Conservation (phyloP, 1,140 invertebrate genomes). For the Leptopilina clavipes region DNA sequence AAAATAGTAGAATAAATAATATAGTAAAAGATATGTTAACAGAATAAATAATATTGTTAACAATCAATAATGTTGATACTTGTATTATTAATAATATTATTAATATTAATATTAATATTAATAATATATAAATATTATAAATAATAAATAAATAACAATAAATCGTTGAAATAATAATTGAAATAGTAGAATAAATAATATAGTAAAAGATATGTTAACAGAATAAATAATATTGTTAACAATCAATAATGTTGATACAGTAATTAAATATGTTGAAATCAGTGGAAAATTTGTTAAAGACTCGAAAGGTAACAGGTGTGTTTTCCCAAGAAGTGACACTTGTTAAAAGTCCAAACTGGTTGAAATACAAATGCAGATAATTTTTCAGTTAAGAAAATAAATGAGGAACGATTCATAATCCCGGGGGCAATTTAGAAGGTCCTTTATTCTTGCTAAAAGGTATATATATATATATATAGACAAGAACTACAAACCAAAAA, state of each 20-base stretch:
- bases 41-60: too few species aligned
- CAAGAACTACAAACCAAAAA: conserved; percentile 2
- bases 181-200: too few species aligned
- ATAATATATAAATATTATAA: too few species aligned
- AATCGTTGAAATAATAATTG: too few species aligned
- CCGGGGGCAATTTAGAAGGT: background rate
- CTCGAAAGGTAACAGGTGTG: background rate
- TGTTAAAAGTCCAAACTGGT: conserved; percentile 1
- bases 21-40: too few species aligned
- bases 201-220: too few species aligned
- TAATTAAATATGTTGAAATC: background rate
- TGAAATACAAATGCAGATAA: background rate
- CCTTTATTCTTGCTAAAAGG: conserved; percentile 9
- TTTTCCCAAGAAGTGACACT: background rate
- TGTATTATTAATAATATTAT: too few species aligned
- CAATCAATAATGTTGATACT: too few species aligned
- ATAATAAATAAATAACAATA: too few species aligned
- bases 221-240: too few species aligned
- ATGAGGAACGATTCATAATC: background rate
- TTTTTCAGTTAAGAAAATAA: conserved; percentile 9
- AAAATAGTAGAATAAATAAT: too few species aligned
- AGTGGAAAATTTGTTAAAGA: background rate
- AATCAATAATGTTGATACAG: background rate
- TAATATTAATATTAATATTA: too few species aligned
- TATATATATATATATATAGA: background rate